Conservation (phyloP, 2,888 invertebrate species). For the Torymus texanus region DNA sequence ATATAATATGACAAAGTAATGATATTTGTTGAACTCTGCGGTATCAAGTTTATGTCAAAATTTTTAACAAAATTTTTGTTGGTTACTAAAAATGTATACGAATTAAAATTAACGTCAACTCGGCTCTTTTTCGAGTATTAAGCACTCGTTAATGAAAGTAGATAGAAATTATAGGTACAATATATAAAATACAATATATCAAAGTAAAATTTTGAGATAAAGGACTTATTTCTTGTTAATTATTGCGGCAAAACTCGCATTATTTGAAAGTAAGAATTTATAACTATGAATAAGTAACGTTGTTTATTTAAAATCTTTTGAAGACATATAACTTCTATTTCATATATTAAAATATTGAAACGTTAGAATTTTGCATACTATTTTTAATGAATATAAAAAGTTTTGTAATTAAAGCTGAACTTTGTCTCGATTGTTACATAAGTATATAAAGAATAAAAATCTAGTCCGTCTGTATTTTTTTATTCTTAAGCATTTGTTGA, state of each 20-base stretch:
- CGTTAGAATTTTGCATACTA: no score
- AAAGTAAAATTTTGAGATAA: slow-evolving; percentile 7
- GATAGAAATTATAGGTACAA: slow-evolving; percentile 15
- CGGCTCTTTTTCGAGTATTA: slow-evolving; percentile 36
- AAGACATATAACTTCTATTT: no score
- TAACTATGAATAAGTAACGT: not conserved
- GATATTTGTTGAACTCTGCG: slow-evolving; percentile 48
- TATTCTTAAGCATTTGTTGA: slow-evolving; percentile 33
- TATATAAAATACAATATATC: not conserved
- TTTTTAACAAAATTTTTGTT: slow-evolving; percentile 49
- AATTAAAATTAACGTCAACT: slow-evolving; percentile 54
- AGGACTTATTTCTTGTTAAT: slow-evolving; percentile 17
- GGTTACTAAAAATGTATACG: slow-evolving; percentile 41
- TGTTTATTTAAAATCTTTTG: no score
- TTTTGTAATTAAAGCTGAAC: not conserved
- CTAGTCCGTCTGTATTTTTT: slow-evolving; percentile 48
- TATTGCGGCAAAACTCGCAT: not conserved
- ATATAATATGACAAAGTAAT: slow-evolving; percentile 33
- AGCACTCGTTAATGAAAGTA: slow-evolving; percentile 15
- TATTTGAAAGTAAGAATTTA: slow-evolving; percentile 1
- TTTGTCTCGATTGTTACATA: slow-evolving; percentile 23
- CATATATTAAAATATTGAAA: no score
- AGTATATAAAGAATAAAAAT: slow-evolving; percentile 22
- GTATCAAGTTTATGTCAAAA: slow-evolving; percentile 50
- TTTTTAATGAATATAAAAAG: no score